Evolutionary conservation across 1,140 invertebrate genomes (phyloP).

Genomic region (Varroa destructor): DNA sequence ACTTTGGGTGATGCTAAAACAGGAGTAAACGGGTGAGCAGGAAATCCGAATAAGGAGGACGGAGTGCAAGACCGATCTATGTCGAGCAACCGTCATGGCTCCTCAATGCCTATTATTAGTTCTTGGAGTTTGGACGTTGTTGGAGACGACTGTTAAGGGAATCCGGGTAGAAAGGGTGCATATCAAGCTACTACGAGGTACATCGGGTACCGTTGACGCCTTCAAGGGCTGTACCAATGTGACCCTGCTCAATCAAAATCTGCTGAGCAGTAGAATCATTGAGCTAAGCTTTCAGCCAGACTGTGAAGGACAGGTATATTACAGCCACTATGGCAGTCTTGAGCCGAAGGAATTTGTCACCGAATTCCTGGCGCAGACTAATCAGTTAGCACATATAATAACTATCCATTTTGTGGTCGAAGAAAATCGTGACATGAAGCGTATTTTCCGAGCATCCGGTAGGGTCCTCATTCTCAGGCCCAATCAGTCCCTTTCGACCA

Average conservation of each 20-base stretch:
- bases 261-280: background rate
- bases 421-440: conserved; percentile 6
- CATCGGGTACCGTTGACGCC: background rate
- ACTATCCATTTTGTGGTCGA: background rate
- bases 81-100: too few relatives aligned
- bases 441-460: background rate
- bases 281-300: conserved; percentile 7
- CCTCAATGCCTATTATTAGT: too few relatives aligned
- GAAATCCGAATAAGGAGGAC: too few relatives aligned
- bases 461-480: background rate
- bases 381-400: background rate
- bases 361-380: conserved; percentile 10
- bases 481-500: background rate
- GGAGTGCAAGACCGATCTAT: too few relatives aligned
- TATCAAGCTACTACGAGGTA: background rate
- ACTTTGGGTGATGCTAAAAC: too few relatives aligned
- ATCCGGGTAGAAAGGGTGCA: conserved; percentile 2
- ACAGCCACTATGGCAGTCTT: background rate
- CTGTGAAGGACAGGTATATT: background rate
- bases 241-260: background rate
- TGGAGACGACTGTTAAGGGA: background rate
- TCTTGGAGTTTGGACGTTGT: too few relatives aligned
- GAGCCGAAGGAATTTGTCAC: conserved; percentile 20
- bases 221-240: conserved; percentile 11
- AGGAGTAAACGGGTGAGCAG: too few relatives aligned